phyloP scores from a whole-genome alignment of 2,888 invertebrate species.

The Ectobius pallidus region DNA sequence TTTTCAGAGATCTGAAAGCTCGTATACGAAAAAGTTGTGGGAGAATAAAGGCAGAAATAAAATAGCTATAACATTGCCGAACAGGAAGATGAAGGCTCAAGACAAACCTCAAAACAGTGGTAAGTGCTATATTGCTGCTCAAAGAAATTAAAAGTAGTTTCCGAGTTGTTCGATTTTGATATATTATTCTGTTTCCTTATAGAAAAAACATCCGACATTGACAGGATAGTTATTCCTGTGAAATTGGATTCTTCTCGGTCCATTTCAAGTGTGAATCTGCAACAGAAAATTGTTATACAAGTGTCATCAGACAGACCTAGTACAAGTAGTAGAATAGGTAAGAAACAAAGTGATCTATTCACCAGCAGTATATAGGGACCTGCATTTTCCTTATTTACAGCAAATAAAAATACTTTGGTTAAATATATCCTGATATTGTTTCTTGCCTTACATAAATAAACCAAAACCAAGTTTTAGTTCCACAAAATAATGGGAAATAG shows the following conservation, averaged over 20 bases:
- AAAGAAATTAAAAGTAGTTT: too few relatives aligned
- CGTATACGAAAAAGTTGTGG: constrained; percentile 1
- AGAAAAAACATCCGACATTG: constrained; percentile 19
- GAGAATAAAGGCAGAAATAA: constrained; percentile 5
- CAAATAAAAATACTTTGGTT: too few relatives aligned
- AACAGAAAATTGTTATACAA: constrained; percentile 24
- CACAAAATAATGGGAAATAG: too few relatives aligned
- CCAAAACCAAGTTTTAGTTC: too few relatives aligned
- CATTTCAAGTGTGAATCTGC: constrained; percentile 22
- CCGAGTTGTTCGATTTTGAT: too few relatives aligned
- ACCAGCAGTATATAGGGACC: too few relatives aligned
- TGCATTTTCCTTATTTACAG: too few relatives aligned
- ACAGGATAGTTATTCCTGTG: constrained; percentile 21
- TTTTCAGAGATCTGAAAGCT: constrained; percentile 6
- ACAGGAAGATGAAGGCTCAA: constrained; percentile 3
- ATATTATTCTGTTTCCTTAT: neutral
- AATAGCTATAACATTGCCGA: constrained; percentile 12
- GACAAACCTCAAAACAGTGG: neutral
- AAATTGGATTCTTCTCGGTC: constrained; percentile 18
- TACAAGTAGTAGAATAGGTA: too few relatives aligned
- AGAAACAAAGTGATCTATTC: too few relatives aligned
- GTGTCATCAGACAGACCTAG: constrained; percentile 7
- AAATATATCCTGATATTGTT: too few relatives aligned
- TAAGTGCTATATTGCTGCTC: neutral
- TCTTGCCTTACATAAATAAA: too few relatives aligned